phyloP scores from a whole-genome alignment of 1,140 invertebrate species.

The Episyrphus balteatus region DNA sequence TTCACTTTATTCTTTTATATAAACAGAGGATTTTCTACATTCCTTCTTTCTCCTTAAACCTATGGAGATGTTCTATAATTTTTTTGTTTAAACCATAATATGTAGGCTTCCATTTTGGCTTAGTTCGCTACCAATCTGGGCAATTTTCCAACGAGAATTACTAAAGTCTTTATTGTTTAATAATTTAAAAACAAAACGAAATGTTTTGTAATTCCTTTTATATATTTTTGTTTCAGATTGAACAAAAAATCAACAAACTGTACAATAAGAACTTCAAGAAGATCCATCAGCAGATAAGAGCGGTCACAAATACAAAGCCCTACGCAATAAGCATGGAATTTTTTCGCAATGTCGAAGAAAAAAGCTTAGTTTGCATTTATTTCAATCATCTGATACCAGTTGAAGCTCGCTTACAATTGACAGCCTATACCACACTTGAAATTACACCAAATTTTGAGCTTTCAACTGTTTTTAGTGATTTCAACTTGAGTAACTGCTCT shows the following conservation, averaged over 20 bases:
- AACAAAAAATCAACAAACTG: not conserved
- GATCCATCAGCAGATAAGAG: not conserved
- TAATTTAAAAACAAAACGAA: not conserved
- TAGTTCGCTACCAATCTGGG: too few relatives aligned
- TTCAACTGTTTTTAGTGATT: not conserved
- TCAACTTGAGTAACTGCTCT: slow-evolving; percentile 1
- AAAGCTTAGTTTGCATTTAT: slow-evolving; percentile 1
- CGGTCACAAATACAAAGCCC: not conserved
- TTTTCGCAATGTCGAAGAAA: slow-evolving; percentile 1
- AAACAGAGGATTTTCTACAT: too few relatives aligned
- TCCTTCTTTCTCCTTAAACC: too few relatives aligned
- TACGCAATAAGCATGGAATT: slow-evolving; percentile 8
- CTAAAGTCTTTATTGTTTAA: too few relatives aligned
- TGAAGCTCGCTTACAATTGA: not conserved
- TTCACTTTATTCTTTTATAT: too few relatives aligned
- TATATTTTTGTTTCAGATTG: not conserved
- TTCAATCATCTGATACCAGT: not conserved
- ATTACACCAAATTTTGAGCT: not conserved
- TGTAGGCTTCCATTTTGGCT: too few relatives aligned
- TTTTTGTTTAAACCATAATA: too few relatives aligned
- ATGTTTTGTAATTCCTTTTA: not conserved
- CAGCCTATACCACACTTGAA: not conserved
- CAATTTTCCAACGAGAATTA: too few relatives aligned
- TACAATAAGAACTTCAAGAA: not conserved
- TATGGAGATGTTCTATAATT: too few relatives aligned